Percentiles rank a stretch among this genome's conserved stretches.
These are phyloP conservation scores for Phaethon lepturus DNA, from an alignment of 2,113 vertebrate genomes.

Conservation along the genomic window DNA sequence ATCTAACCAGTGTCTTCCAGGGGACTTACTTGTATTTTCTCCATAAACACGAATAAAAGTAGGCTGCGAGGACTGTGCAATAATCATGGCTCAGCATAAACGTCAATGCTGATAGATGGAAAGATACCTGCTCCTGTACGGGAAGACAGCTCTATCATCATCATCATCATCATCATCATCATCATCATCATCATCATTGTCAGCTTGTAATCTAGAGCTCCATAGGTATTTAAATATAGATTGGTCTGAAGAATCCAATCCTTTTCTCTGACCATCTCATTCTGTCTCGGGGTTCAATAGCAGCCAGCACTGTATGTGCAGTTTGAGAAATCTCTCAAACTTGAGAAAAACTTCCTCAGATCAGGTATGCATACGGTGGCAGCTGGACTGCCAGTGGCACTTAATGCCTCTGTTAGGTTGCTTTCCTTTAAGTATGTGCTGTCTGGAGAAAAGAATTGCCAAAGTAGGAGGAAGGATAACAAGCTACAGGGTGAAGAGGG, in stretches of 20 bases:
- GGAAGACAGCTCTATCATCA: background rate
- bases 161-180: too few species aligned
- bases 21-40: background rate
- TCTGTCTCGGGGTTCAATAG: background rate
- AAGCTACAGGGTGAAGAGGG: background rate
- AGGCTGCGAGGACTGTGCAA: background rate
- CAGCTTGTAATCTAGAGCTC: background rate
- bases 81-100: background rate
- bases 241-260: background rate
- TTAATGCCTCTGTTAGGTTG: background rate
- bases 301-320: background rate
- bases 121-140: background rate
- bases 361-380: rapidly evolving
- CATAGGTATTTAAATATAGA: background rate
- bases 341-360: background rate
- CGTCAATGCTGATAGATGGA: background rate
- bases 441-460: background rate
- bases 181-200: too few species aligned
- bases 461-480: background rate
- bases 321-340: background rate
- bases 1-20: background rate
- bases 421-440: background rate
- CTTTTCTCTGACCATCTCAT: background rate
- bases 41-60: background rate
- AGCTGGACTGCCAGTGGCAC: background rate